Evolutionary conservation across 2,113 vertebrate genomes (phyloP), one percentile per base, ranked within the genome.

Genomic region (Channa argus): DNA sequence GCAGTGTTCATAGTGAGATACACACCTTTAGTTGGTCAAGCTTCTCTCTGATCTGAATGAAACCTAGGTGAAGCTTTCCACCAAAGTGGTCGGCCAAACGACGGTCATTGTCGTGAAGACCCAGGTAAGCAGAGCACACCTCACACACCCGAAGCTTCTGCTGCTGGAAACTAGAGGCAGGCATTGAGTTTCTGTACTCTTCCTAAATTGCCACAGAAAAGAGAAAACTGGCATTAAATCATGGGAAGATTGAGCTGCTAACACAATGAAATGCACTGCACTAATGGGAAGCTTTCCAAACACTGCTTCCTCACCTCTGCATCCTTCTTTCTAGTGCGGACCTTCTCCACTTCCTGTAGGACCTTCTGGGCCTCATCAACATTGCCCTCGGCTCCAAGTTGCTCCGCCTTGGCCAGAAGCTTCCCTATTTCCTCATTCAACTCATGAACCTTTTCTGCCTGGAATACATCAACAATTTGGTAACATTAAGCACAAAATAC

Each of bases 361-460:
- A 98, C 96, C 88, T 97, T 98, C 84, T 99, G 98, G 38, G 98
- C 97, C 68, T 99, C 98, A 3, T 99, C 97, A 63, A 99, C 98
- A 38, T 99, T 99, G 59, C 98, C 98, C 90, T 99, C 98, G 0
- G 97, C 98, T 65, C 98, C 98, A 5, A 99, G 94, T 88, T 99
- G 97, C 73, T 99, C 98, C 4, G 98, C 98, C 92, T 99, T 99
- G 38, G 98, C 98, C 78, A 99, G 92, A 11, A 99, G 95, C 79
- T 99, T 99, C 59, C 98, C 98, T 50, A 99, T 99, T 93, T 99
- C 98, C 92, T 99, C 98, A 46, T 99, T 99, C 89, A 99, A 90
- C 73, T 99, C 98, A 2, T 99, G 98, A 36, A 99, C 98, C 70
- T 98, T 99, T 93, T 99, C 98, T 54, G 98, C 98, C 98, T 99